A percentile compares a stretch with the other conserved stretches of the same genome.
Conservation (phyloP, 2,797 vertebrate genomes). For the Intellagama lesueurii region DNA sequence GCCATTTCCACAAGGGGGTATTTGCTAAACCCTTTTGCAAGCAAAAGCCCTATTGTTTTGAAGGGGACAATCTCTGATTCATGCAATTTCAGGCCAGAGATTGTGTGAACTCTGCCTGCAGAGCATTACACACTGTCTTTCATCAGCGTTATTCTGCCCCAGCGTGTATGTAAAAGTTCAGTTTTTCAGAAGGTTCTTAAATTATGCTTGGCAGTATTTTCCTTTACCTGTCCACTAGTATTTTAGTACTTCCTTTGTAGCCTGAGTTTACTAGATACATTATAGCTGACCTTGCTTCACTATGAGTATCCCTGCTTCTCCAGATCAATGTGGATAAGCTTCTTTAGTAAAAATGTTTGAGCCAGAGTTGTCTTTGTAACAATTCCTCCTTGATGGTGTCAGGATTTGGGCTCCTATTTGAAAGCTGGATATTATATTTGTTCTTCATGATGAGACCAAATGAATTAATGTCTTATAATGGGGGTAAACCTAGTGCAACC, state of each 20-base stretch:
- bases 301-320: neutral
- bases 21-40: no score
- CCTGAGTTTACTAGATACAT: neutral
- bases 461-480: neutral
- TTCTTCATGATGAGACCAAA: neutral
- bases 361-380: no score
- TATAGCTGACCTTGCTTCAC: neutral
- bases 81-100: no score
- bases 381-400: no score
- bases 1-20: no score
- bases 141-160: no score
- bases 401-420: neutral
- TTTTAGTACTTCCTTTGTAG: neutral
- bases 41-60: no score
- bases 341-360: neutral
- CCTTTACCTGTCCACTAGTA: neutral
- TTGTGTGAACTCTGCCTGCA: no score
- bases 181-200: neutral
- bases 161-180: neutral
- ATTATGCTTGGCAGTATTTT: neutral
- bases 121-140: no score
- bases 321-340: neutral
- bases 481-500: neutral
- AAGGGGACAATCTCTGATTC: no score
- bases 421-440: neutral